Conservation (phyloP, 2,797 vertebrate genomes). For the Eleutherodactylus coqui region DNA sequence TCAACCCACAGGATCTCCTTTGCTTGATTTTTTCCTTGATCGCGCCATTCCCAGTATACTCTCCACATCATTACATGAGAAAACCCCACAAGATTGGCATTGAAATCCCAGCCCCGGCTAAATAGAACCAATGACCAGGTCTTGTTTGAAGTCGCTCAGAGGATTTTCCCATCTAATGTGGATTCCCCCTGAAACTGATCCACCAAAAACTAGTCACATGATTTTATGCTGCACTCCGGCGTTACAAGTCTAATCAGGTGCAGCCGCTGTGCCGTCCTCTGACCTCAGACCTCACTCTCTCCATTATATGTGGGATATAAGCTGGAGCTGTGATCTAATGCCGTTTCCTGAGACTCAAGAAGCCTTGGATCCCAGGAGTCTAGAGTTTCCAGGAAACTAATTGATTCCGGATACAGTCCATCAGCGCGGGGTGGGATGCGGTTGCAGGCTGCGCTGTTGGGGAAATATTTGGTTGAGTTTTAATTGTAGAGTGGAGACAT, state of each 20-base stretch:
- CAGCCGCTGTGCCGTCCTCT: neutral
- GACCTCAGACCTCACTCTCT: neutral
- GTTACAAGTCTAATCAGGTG: neutral
- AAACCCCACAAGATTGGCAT: no score
- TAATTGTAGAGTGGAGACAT: conserved; percentile 4
- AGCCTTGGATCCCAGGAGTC: conserved; percentile 19
- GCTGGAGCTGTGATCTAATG: conserved; percentile 23
- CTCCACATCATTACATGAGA: no score
- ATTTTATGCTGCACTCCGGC: no score
- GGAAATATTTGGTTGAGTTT: conserved; percentile 6
- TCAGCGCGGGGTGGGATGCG: conserved; percentile 35
- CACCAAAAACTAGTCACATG: no score
- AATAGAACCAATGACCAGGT: no score
- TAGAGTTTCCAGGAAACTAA: conserved; percentile 9
- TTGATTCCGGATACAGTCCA: conserved; percentile 48
- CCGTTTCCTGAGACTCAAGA: conserved; percentile 32
- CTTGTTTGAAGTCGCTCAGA: no score
- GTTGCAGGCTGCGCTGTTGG: neutral
- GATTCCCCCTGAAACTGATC: no score
- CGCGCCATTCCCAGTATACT: no score
- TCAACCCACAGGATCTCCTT: no score
- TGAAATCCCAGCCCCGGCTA: no score
- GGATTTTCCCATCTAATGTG: no score
- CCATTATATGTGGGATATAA: neutral
- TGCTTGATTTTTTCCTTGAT: no score